These are phyloP conservation scores for Gymnocheta viridis DNA, from an alignment of 2,888 invertebrate species.

Conservation along the genomic window DNA sequence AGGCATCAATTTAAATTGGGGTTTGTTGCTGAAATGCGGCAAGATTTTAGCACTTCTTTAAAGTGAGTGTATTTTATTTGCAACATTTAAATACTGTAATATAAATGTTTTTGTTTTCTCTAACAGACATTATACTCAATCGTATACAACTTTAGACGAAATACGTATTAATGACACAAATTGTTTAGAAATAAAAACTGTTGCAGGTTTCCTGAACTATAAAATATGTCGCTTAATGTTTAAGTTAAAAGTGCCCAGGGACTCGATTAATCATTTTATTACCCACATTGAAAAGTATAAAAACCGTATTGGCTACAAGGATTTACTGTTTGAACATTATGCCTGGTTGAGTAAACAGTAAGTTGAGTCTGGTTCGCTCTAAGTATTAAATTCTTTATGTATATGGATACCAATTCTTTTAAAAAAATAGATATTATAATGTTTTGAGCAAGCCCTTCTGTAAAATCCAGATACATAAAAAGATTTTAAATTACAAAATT, in stretches of 20 bases:
- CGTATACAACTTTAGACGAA: constrained; percentile 95
- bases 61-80: constrained; percentile 83
- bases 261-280: constrained; percentile 97
- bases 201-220: constrained; percentile 97
- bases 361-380: constrained; percentile 77
- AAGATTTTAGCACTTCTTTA: constrained; percentile 92
- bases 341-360: constrained; percentile 97
- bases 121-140: constrained; percentile 90
- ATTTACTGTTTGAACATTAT: constrained; percentile 95
- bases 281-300: constrained; percentile 95
- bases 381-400: background rate
- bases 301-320: constrained; percentile 89
- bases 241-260: constrained; percentile 92
- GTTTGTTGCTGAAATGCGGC: constrained; percentile 95
- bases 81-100: background rate
- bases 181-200: constrained; percentile 94
- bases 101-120: constrained; percentile 33
- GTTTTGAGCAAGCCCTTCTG: too few species aligned
- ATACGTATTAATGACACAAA: constrained; percentile 94
- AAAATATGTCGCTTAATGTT: constrained; percentile 97
- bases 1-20: constrained; percentile 98
- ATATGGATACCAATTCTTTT: background rate
- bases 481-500: background rate
- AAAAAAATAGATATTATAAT: too few species aligned
- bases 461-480: too few species aligned